Percentiles rank a stretch among this genome's conserved stretches.
phyloP scores from a whole-genome alignment of 1,140 invertebrate species.

The Hermetia illucens region DNA sequence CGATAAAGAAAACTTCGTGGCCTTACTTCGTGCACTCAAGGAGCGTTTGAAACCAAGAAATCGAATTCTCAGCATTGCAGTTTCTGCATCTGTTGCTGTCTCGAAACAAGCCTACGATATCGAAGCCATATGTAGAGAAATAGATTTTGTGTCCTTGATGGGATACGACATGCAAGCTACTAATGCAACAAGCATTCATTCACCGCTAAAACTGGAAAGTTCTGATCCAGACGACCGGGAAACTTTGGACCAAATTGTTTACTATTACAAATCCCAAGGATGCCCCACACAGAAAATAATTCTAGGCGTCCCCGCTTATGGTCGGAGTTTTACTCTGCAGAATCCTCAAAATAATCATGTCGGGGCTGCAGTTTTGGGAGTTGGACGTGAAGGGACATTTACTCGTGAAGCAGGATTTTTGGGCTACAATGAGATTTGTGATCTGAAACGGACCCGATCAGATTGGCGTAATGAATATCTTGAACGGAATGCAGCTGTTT shows the following conservation, averaged over 20 bases:
- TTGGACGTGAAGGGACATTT: constrained; percentile 37
- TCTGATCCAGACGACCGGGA: constrained; percentile 17
- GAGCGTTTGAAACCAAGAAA: constrained; percentile 28
- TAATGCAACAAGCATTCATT: constrained; percentile 38
- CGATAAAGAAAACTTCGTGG: constrained; percentile 35
- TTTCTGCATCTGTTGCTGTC: constrained; percentile 30
- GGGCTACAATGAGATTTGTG: constrained; percentile 42
- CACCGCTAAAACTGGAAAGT: constrained; percentile 30
- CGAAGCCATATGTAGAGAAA: constrained; percentile 35
- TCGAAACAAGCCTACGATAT: constrained; percentile 41
- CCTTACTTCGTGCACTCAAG: constrained; percentile 36
- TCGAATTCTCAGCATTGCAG: constrained; percentile 35
- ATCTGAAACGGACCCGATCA: constrained; percentile 5
- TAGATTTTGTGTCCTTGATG: constrained; percentile 33
- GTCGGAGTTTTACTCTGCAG: constrained; percentile 41
- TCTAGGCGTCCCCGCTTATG: constrained; percentile 50
- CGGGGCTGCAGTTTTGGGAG: constrained; percentile 30
- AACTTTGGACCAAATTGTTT: constrained; percentile 24
- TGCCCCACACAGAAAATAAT: constrained; percentile 41
- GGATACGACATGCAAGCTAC: constrained; percentile 32
- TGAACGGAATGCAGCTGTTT: constrained; percentile 11
- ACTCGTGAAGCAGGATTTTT: constrained; percentile 40
- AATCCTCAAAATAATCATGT: constrained; percentile 26
- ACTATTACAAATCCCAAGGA: constrained; percentile 34
- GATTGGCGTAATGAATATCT: constrained; percentile 16